Percentiles rank a stretch among this genome's conserved stretches.
Conservation (phyloP, 2,797 vertebrate species). For the Orestias chungarensis region DNA sequence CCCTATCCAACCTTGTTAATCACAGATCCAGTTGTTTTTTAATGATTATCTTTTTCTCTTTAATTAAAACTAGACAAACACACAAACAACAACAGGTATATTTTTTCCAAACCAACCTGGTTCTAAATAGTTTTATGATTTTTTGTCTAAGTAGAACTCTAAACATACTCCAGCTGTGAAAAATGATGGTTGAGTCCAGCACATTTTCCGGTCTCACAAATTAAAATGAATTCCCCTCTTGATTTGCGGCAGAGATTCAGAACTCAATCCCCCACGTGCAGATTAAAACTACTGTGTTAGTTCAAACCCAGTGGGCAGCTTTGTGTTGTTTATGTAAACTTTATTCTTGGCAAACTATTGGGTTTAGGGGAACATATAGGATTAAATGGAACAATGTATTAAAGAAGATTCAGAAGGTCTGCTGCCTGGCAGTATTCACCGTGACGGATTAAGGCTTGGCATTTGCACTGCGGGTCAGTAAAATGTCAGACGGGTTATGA, state of each 20-base stretch:
- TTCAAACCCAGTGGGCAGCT: slow-evolving; percentile 33
- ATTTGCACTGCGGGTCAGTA: slow-evolving; percentile 76
- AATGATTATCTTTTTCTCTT: too few relatives aligned
- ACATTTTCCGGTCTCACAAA: slow-evolving; percentile 53
- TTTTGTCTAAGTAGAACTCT: slow-evolving; percentile 43
- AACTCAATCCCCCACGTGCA: slow-evolving; percentile 21
- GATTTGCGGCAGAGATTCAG: slow-evolving; percentile 29
- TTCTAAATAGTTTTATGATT: slow-evolving; percentile 57
- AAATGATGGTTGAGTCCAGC: slow-evolving; percentile 70
- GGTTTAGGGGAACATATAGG: slow-evolving; percentile 20
- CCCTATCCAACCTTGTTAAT: too few relatives aligned
- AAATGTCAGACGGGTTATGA: slow-evolving; percentile 81
- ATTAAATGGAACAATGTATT: slow-evolving; percentile 38
- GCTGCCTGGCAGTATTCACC: slow-evolving; percentile 38
- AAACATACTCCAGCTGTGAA: slow-evolving; percentile 43
- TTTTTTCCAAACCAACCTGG: neutral
- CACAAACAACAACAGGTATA: too few relatives aligned
- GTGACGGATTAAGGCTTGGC: slow-evolving; percentile 76
- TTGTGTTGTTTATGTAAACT: slow-evolving; percentile 43
- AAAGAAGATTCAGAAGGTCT: slow-evolving; percentile 21
- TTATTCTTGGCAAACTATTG: slow-evolving; percentile 36
- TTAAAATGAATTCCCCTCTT: slow-evolving; percentile 43
- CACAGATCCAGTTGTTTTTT: too few relatives aligned
- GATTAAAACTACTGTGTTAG: slow-evolving; percentile 26
- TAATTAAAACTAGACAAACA: neutral